phyloP scores from a whole-genome alignment of 1,140 invertebrate species.

The Homalodisca vitripennis region DNA sequence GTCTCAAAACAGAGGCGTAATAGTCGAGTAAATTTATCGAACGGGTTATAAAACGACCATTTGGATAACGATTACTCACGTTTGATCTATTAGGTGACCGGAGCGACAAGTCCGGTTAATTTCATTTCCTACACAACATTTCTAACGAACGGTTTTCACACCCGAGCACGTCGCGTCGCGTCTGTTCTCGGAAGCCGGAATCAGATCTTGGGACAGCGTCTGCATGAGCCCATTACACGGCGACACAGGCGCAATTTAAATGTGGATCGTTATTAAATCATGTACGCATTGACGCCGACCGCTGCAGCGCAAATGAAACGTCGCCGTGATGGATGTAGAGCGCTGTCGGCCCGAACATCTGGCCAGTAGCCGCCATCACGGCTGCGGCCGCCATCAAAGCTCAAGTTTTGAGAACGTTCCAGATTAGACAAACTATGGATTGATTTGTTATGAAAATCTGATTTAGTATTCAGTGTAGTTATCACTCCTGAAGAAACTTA shows the following conservation, averaged over 20 bases:
- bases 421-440: too few relatives aligned
- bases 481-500: too few relatives aligned
- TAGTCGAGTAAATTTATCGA: conserved; percentile 15
- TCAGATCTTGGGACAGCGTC: neutral
- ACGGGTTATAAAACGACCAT: conserved; percentile 2
- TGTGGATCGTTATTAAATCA: conserved; percentile 23
- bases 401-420: too few relatives aligned
- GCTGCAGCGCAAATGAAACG: too few relatives aligned
- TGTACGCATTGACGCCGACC: too few relatives aligned
- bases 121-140: conserved; percentile 14
- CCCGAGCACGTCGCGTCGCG: neutral
- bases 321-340: too few relatives aligned
- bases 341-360: too few relatives aligned
- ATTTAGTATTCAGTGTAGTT: too few relatives aligned
- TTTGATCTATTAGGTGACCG: conserved; percentile 2
- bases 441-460: too few relatives aligned
- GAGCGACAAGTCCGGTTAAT: neutral
- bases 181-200: neutral
- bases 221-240: neutral
- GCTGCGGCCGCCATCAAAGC: too few relatives aligned
- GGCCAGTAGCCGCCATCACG: too few relatives aligned
- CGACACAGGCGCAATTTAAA: conserved; percentile 18
- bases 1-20: too few relatives aligned
- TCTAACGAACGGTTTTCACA: conserved; percentile 22
- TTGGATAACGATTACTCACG: neutral